Evolutionary conservation across 2,113 vertebrate genomes (phyloP), one percentile per base, ranked within the genome.

Genomic region (Arvicanthis niloticus): DNA sequence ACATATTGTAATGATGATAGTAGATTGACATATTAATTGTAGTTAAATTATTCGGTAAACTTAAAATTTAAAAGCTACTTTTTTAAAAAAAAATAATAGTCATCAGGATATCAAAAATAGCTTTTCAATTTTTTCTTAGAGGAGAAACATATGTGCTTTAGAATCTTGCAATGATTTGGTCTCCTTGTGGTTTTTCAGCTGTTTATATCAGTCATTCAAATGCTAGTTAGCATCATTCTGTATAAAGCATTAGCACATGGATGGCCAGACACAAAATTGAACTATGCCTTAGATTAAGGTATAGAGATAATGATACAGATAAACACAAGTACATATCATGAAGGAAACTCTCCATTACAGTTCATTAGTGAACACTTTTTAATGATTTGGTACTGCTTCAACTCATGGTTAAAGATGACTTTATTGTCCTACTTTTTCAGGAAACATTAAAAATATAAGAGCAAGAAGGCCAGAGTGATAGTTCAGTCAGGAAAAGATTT

Each of bases 21-120:
- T 88, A 88, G 96, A 93, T 78, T 70, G 77, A 42, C 82, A 80
- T 91, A 91, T 94, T 88, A 93, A 78, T 93, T 97, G 65, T 72
- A 87, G 86, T 93, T 65, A 89, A 89, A 85, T 40, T 96, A 77
- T 85, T 96, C 37, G 82, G 37, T n/a, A 72, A 96, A 88, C 82
- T 86, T 89, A 78, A 29, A 78, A 22, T 91, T 88, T 92, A 70
- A 95, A 89, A 67, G 7, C 42, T 67, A 29, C 17, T 91, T 84
- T 21, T 5, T 87, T 82, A 75, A 19, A 93, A 67, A 56, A 93
- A 91, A 91, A 91, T 56, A 1, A n/a, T 24, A 85, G 3, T 84
- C 31, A 60, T 75, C 85, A 84, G 72, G 0, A 78, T 68, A 56
- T 75, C 1, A 91, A 96, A 21, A 84, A 82, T 48, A 42, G 10